Percentiles rank a stretch among this genome's conserved stretches.
These are phyloP conservation scores for Apocrypta bakeri DNA, from an alignment of 1,140 invertebrate species.

Conservation along the genomic window DNA sequence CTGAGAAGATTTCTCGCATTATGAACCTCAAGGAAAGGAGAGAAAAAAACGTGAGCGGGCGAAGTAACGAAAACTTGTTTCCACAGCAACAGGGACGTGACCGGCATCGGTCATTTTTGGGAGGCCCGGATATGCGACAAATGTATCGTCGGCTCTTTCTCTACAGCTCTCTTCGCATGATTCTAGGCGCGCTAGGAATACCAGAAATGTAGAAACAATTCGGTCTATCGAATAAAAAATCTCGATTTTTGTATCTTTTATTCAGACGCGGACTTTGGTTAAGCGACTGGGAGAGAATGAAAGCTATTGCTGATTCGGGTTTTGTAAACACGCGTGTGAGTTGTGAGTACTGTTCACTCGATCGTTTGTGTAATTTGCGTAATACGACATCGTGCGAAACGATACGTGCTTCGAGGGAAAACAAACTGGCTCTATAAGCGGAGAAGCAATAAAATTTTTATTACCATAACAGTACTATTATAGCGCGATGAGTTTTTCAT, in stretches of 20 bases:
- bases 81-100: constrained; percentile 62
- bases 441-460: background rate
- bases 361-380: background rate
- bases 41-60: constrained; percentile 48
- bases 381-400: background rate
- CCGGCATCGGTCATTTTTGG: constrained; percentile 58
- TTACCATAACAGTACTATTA: background rate
- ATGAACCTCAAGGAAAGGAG: constrained; percentile 18
- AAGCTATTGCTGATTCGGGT: background rate
- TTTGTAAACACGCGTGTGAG: background rate
- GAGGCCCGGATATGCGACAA: constrained; percentile 57
- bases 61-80: constrained; percentile 62
- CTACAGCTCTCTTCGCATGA: constrained; percentile 45
- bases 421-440: background rate
- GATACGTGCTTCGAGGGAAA: background rate
- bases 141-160: constrained; percentile 49
- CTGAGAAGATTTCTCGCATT: background rate
- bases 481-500: background rate
- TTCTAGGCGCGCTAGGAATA: constrained; percentile 54
- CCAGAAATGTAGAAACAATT: constrained; percentile 24
- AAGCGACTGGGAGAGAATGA: no score
- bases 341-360: background rate
- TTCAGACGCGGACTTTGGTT: background rate
- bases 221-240: constrained; percentile 34
- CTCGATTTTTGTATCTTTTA: constrained; percentile 32